Evolutionary conservation across 1,140 invertebrate species (phyloP).

Genomic region (Bombus impatiens): DNA sequence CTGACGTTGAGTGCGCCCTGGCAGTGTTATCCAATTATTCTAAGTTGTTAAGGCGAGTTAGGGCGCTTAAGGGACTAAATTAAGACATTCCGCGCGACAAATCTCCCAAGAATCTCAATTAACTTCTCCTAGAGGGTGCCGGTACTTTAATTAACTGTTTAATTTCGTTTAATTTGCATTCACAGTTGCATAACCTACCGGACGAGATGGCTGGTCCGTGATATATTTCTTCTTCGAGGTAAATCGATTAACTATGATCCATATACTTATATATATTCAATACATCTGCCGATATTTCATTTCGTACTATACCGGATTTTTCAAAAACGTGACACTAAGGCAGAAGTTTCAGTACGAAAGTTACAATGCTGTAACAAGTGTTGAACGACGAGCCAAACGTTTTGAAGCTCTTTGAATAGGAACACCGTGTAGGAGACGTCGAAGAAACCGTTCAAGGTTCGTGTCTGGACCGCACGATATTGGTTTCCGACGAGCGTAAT

Average conservation of each 20-base stretch:
- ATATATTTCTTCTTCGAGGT: slow-evolving; percentile 39
- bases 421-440: too few relatives aligned
- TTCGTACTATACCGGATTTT: too few relatives aligned
- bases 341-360: neutral
- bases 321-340: too few relatives aligned
- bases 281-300: too few relatives aligned
- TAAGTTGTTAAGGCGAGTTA: slow-evolving; percentile 83
- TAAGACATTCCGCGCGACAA: slow-evolving; percentile 83
- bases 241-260: slow-evolving; percentile 26
- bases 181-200: slow-evolving; percentile 74
- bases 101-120: slow-evolving; percentile 84
- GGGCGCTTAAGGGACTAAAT: slow-evolving; percentile 83
- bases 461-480: slow-evolving; percentile 15
- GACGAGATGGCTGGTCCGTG: slow-evolving; percentile 12
- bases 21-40: slow-evolving; percentile 82
- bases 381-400: neutral
- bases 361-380: neutral
- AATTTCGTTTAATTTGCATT: slow-evolving; percentile 82
- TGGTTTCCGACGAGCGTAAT: slow-evolving; percentile 55
- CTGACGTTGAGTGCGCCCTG: slow-evolving; percentile 58
- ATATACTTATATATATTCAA: neutral
- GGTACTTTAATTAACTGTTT: slow-evolving; percentile 82
- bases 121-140: slow-evolving; percentile 75
- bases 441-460: neutral
- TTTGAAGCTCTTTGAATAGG: neutral